Evolutionary conservation across 2,888 invertebrate genomes (phyloP), one percentile per base, ranked within the genome.

Genomic region (Nemurella pictetii): DNA sequence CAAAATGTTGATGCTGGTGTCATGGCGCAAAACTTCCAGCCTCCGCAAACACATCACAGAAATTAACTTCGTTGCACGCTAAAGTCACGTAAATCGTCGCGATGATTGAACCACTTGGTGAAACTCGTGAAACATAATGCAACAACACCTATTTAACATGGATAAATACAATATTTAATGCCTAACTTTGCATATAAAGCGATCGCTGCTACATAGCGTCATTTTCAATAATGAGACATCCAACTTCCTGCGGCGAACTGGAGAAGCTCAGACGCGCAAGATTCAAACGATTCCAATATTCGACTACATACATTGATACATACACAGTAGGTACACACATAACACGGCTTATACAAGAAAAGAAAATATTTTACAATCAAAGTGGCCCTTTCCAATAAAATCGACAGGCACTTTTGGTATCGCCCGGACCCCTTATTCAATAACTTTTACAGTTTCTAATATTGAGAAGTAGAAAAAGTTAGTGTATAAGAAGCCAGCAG

Each of bases 41-140:
- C 82, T 82, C 26, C 82, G 20, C 26, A 82, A 82, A 26, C 55
- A 78, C 78, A 78, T 55, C 78, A 78, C 82, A 82, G 55, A 55
- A 82, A 82, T n/a, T 4, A 27, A n/a, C 29, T 26, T 82, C 28
- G 27, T 72, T 72, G 36, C 55, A 72, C 3, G 12, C 4, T 20
- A 7, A 30, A 30, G 28, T n/a, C 78, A 12, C 3, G 4, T 20
- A 30, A 28, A 29, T 29, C 27, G 28, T 78, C 27, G 12, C 15
- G 5, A 2, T 78, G 29, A 30, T 29, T 78, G 15, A 15, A 30
- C 30, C 29, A 28, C 20, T 55, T 30, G 0, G 29, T 55, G 20
- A n/a, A 78, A 78, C 78, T 12, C 78, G n/a, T 30, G 20, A 30
- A 78, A 30, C 78, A 78, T 78, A 78, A 30, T 15, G 29, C 78